A percentile compares a stretch with the other conserved stretches of the same genome.
These are phyloP conservation scores for Motacilla alba DNA, from an alignment of 2,113 vertebrate species.

Conservation along the genomic window DNA sequence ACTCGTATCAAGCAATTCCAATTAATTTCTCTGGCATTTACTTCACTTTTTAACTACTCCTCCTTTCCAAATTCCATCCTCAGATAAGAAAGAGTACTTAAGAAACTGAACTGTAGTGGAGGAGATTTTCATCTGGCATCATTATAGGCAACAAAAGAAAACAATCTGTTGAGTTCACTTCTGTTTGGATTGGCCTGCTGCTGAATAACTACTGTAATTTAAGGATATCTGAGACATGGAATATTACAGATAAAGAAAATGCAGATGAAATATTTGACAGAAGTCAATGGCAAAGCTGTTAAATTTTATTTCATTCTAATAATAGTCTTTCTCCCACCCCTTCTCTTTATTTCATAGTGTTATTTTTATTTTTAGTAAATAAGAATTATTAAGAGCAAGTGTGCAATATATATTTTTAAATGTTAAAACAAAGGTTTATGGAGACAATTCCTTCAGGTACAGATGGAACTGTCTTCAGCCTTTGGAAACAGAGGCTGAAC, in stretches of 20 bases:
- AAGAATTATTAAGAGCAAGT: not conserved
- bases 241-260: not conserved
- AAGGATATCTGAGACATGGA: not conserved
- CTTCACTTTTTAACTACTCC: conserved; percentile 18
- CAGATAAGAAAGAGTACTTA: not conserved
- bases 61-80: not conserved
- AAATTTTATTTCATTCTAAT: not conserved
- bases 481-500: not conserved
- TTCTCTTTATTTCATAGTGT: not conserved
- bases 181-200: not conserved
- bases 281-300: not conserved
- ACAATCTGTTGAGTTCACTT: not conserved
- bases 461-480: not conserved
- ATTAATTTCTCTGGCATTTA: conserved; percentile 23
- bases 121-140: not conserved
- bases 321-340: not conserved
- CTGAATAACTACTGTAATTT: not conserved
- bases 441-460: not conserved
- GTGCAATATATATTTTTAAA: not conserved
- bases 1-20: conserved; percentile 33
- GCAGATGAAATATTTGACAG: not conserved
- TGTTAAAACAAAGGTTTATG: not conserved
- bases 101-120: not conserved
- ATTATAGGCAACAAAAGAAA: not conserved
- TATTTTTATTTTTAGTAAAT: not conserved